These are phyloP conservation scores for Ctenoplectra terminalis DNA, from an alignment of 1,140 invertebrate species.

Conservation along the genomic window DNA sequence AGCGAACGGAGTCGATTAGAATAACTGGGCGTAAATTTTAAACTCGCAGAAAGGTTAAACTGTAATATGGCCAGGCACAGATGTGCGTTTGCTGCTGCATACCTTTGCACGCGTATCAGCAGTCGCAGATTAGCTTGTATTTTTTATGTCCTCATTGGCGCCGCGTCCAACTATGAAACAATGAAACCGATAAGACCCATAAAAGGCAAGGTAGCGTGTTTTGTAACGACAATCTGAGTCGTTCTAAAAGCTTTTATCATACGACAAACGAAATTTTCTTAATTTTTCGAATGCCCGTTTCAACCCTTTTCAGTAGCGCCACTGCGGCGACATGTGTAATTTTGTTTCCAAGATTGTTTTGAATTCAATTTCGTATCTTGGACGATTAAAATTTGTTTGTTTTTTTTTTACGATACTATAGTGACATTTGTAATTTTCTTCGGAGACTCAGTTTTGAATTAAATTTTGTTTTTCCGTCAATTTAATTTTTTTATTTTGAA, in stretches of 20 bases:
- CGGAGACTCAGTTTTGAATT: too few species aligned
- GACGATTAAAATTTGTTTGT: too few species aligned
- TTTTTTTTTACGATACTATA: too few species aligned
- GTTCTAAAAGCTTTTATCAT: background rate
- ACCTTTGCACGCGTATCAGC: slow-evolving; percentile 14
- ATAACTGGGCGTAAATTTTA: background rate
- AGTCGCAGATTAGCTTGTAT: slow-evolving; percentile 1
- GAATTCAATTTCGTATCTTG: too few species aligned
- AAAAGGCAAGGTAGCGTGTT: background rate
- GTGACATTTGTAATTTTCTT: too few species aligned
- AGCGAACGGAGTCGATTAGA: background rate
- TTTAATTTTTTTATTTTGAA: too few species aligned
- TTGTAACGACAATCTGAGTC: background rate
- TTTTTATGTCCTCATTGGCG: slow-evolving; percentile 38
- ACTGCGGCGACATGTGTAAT: too few species aligned
- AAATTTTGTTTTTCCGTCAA: too few species aligned
- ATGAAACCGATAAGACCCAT: slow-evolving; percentile 21
- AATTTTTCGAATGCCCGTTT: too few species aligned
- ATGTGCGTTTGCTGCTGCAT: background rate
- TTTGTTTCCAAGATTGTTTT: too few species aligned
- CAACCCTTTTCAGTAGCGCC: too few species aligned
- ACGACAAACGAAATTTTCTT: too few species aligned
- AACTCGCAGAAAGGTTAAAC: background rate
- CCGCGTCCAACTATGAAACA: slow-evolving; percentile 6
- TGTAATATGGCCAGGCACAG: background rate